Percentiles rank a stretch among this genome's conserved stretches.
phyloP scores from a whole-genome alignment of 2,888 invertebrate genomes.

The Agrilus mali region DNA sequence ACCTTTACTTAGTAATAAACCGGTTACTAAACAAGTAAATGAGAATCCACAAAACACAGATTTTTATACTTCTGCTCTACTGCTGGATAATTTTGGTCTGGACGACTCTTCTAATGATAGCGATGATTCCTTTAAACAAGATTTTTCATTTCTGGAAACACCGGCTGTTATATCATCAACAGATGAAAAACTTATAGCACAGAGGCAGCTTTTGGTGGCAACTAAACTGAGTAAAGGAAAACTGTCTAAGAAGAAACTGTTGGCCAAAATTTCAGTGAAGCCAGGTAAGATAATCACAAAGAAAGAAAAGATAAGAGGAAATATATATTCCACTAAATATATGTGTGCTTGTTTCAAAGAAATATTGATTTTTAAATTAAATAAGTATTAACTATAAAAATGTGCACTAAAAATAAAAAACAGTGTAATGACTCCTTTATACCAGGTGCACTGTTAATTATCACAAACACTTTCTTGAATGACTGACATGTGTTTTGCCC shows the following conservation, averaged over 20 bases:
- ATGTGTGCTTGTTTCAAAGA: too few relatives aligned
- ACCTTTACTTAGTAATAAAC: conserved; percentile 21
- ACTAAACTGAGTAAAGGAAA: conserved; percentile 28
- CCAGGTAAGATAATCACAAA: conserved; percentile 14
- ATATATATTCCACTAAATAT: too few relatives aligned
- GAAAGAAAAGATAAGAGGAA: too few relatives aligned
- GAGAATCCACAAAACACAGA: conserved; percentile 18
- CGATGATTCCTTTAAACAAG: conserved; percentile 27
- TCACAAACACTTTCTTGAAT: too few relatives aligned
- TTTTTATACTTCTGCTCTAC: conserved; percentile 18
- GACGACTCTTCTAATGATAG: conserved; percentile 29
- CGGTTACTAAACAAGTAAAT: conserved; percentile 23
- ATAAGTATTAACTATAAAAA: too few relatives aligned
- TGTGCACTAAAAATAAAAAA: too few relatives aligned
- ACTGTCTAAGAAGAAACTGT: conserved; percentile 26
- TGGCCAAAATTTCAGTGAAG: conserved; percentile 23
- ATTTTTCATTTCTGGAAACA: conserved; percentile 21
- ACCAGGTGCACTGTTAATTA: too few relatives aligned
- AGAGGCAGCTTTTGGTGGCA: conserved; percentile 31
- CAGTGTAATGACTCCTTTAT: too few relatives aligned
- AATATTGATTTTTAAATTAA: too few relatives aligned
- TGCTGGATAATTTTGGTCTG: conserved; percentile 27
- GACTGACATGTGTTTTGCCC: too few relatives aligned
- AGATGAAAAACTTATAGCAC: conserved; percentile 32
- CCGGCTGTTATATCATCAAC: conserved; percentile 20